A percentile compares a stretch with the other conserved stretches of the same genome.
These are phyloP conservation scores for Cheumatopsyche charites DNA, from an alignment of 1,140 invertebrate genomes.

Conservation along the genomic window DNA sequence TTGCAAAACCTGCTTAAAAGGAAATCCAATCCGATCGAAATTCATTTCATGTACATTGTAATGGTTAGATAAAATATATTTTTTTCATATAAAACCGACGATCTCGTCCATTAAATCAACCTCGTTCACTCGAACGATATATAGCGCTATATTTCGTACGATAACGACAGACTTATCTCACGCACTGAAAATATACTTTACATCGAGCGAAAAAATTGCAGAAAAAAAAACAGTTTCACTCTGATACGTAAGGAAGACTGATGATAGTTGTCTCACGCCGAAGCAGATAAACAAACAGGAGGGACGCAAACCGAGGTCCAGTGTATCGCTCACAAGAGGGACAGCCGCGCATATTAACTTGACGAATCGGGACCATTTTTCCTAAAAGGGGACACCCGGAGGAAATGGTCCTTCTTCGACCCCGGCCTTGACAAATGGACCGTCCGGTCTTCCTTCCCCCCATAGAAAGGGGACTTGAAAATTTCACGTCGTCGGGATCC, in stretches of 20 bases:
- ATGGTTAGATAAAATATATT: neutral
- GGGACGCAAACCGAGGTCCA: constrained; percentile 35
- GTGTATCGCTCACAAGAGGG: neutral
- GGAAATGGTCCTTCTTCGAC: neutral
- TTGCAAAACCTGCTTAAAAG: too few relatives aligned
- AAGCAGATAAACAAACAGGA: constrained; percentile 43
- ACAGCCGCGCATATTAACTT: constrained; percentile 45
- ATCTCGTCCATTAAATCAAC: too few relatives aligned
- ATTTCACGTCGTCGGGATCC: neutral
- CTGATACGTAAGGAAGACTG: constrained; percentile 33
- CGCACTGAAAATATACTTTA: neutral
- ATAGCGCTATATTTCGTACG: neutral
- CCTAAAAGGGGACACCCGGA: constrained; percentile 20
- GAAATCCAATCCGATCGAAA: too few relatives aligned
- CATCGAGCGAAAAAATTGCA: neutral
- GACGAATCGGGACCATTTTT: constrained; percentile 46
- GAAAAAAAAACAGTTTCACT: constrained; percentile 7
- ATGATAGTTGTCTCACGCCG: constrained; percentile 22
- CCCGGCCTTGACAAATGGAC: constrained; percentile 39
- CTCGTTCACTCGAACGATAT: neutral
- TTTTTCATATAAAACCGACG: too few relatives aligned
- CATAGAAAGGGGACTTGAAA: neutral
- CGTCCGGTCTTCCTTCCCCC: constrained; percentile 15
- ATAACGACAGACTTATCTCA: neutral
- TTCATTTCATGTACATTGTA: too few relatives aligned